Evolutionary conservation across 2,113 vertebrate genomes (phyloP), one percentile per base, ranked within the genome.

Genomic region (Alexandromys fortis): DNA sequence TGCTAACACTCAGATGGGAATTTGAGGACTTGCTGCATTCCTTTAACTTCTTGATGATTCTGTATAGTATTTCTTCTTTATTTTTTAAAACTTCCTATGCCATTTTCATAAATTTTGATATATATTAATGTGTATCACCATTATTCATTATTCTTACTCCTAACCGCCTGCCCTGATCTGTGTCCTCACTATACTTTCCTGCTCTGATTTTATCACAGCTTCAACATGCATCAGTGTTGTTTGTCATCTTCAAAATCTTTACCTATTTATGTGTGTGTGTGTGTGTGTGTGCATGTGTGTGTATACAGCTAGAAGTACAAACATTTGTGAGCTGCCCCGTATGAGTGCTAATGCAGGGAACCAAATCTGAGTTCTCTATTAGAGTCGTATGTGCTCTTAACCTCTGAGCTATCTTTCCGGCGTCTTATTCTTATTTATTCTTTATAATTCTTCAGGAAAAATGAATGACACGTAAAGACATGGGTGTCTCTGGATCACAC

Each of bases 381-480:
- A 85, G 24, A 45, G 26, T 1, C 42, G 24, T 30, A 17, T 45
- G 14, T 85, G 4, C 58, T 85, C 81, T 42, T 28, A 45, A 65
- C 58, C 58, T 85, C 14, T 19, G 81, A 65, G 58, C n/a, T 26
- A 30, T 85, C 35, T 30, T 26, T 19, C 38, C 26, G 33, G 58
- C 8, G 14, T 38, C 58, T 65, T 45, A n/a, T 61, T 91, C 45
- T 79, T 65, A 85, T 45, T 88, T 86, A 63, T 76, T n/a, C 45
- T 19, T 49, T 55, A 49, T 10, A 86, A 17, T 78, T 94, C 45
- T 86, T 94, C 52, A 91, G 73, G 75, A 45, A 79, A 91, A 96
- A 89, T 81, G 28, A 81, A n/a, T 63, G 65, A 70, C 24, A 33
- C 38, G 52, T 75, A 86, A 87, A 67, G 38, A 85, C 33, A 7